Evolutionary conservation across 2,888 invertebrate genomes (phyloP), one percentile per base, ranked within the genome.

Genomic region (Eupithecia insigniata): DNA sequence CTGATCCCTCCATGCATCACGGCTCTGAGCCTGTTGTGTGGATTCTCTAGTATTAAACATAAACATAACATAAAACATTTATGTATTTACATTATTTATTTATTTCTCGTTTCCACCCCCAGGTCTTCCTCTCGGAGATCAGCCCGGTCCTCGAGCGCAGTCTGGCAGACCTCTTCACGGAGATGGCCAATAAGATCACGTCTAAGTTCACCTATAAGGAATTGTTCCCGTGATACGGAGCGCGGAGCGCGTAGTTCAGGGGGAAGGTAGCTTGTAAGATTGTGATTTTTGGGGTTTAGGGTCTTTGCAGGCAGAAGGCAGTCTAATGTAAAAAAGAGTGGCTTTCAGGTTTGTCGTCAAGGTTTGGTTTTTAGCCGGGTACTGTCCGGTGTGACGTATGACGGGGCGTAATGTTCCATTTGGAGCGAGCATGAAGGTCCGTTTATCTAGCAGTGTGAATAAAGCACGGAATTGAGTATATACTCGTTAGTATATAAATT

Each of bases 111-210:
- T 26, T 55, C 22, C 12, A 55, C 26, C 55, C 26, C 30, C 46
- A 66, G 58, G 89, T 96, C 0, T 95, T 97, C 81, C 83, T 96
- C n/a, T 94, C 95, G 76, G 96, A 96, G 89, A 95, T 97, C 78
- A 95, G 94, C 76, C 96, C 96, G 10, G 95, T 95, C 30, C 84
- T 96, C 82, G 96, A 96, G 82, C 88, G 93, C 61, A 94, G 96
- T 22, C 91, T 96, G 61, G 95, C 95, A 2, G 95, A 96, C 65
- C 95, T 96, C 72, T 96, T 97, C 80, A 96, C 96, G 0, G 95
- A 95, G 76, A 96, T 96, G 83, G 96, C 96, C 0, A 96, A 96
- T 82, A 96, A 95, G 85, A 96, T 97, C 75, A 96, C 96, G 0
- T 92, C 95, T 18, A 95, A 95, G 70, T 96, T 96, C 84, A 96